Conservation (phyloP, 2,113 vertebrate genomes). For the Thryonomys swinderianus region DNA sequence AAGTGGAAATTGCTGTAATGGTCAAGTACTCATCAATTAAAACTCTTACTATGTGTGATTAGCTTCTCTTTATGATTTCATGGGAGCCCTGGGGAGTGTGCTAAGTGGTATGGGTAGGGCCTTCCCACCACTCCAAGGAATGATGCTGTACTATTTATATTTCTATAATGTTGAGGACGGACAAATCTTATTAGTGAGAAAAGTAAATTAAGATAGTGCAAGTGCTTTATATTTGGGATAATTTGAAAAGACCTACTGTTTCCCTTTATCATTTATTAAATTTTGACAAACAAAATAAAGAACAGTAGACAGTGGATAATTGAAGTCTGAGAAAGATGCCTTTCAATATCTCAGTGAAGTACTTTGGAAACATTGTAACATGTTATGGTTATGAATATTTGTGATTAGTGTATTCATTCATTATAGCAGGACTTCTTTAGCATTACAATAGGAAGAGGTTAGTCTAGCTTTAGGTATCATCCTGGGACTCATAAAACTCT, state of each 20-base stretch:
- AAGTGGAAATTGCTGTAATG: conserved; percentile 84
- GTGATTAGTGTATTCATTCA: neutral
- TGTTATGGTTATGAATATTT: neutral
- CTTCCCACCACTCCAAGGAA: conserved; percentile 6
- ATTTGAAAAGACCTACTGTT: neutral
- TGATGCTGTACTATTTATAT: neutral
- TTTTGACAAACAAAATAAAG: conserved; percentile 37
- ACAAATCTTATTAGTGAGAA: neutral
- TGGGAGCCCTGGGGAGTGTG: conserved; percentile 44
- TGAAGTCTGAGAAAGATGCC: neutral
- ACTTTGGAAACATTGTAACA: neutral
- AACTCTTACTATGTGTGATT: conserved; percentile 82
- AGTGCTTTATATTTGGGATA: neutral
- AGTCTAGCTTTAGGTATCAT: neutral
- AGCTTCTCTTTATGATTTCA: conserved; percentile 75
- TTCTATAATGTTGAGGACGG: neutral
- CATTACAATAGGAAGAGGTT: conserved; percentile 14
- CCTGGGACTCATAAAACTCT: neutral
- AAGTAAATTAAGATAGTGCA: neutral
- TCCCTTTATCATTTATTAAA: neutral
- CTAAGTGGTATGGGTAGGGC: neutral
- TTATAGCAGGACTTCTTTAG: neutral
- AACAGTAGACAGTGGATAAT: neutral
- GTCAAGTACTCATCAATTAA: conserved; percentile 84
- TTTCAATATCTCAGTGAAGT: neutral